These are phyloP conservation scores for Nebria ingens DNA, from an alignment of 1,140 invertebrate genomes.

Conservation along the genomic window DNA sequence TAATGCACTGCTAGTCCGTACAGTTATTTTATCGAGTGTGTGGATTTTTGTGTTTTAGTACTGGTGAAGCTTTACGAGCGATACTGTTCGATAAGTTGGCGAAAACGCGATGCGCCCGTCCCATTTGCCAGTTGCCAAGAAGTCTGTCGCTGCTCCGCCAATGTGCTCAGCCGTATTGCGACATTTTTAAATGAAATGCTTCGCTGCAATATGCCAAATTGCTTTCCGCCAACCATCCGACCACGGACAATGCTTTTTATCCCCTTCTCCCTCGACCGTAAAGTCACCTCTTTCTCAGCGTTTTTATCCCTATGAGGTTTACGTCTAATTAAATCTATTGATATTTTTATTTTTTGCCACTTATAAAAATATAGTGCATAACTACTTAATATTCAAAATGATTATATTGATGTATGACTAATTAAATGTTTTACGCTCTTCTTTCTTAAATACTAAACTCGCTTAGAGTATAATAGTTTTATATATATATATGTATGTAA, in stretches of 20 bases:
- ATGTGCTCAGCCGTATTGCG: neutral
- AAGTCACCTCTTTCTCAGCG: no score
- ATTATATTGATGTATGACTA: no score
- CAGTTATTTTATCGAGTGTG: neutral
- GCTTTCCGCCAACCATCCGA: neutral
- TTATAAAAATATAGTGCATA: no score
- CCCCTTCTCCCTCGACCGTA: no score
- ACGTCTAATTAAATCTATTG: neutral
- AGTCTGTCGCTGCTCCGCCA: neutral
- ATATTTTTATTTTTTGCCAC: neutral
- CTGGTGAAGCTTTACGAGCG: neutral
- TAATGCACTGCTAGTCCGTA: neutral
- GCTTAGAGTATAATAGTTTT: no score
- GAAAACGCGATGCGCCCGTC: no score
- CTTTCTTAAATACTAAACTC: no score
- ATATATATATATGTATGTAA: no score
- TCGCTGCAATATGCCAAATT: conserved; percentile 5
- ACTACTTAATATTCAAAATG: no score
- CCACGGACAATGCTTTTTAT: neutral
- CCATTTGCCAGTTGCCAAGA: neutral
- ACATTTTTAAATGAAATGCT: conserved; percentile 7
- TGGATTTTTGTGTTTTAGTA: neutral
- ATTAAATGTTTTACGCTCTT: no score
- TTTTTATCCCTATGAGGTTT: neutral
- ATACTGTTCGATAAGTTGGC: neutral